A percentile compares a stretch with the other conserved stretches of the same genome.
Evolutionary conservation across 2,797 vertebrate genomes (phyloP).

Genomic region (Cichlasoma orientale): DNA sequence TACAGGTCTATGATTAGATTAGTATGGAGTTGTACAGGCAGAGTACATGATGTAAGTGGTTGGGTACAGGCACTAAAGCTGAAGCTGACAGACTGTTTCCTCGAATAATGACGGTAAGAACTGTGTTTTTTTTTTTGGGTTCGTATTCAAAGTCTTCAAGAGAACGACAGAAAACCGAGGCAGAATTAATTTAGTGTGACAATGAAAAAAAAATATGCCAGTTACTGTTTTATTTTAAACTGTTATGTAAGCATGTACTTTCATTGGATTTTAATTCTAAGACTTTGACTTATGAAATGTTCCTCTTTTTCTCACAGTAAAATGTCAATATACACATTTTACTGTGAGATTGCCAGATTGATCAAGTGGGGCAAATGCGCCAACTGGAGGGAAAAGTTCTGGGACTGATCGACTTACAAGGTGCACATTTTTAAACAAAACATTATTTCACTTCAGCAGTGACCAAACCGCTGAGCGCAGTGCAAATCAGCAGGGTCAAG

Average conservation of each 20-base stretch:
- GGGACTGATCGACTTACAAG: background rate
- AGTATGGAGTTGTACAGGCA: background rate
- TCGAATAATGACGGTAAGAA: background rate
- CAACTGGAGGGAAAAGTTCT: background rate
- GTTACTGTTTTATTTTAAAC: slow-evolving; percentile 4
- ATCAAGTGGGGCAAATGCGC: background rate
- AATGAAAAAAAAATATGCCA: background rate
- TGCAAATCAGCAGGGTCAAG: background rate
- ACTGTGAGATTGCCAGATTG: background rate
- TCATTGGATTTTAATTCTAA: background rate
- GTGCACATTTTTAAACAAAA: background rate
- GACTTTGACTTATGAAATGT: background rate
- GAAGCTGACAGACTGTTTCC: background rate
- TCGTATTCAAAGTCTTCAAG: background rate
- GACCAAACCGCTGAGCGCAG: background rate
- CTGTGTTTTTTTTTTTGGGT: background rate
- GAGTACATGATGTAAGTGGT: background rate
- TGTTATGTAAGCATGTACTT: background rate
- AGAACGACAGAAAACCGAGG: background rate
- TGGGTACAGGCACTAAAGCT: background rate
- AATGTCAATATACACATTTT: background rate
- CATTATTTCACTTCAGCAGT: background rate
- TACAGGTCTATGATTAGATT: background rate
- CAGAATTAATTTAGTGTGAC: slow-evolving; percentile 8
- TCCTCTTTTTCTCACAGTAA: background rate